These are phyloP conservation scores for Allolobophora icterica DNA, from an alignment of 2,888 invertebrate species.

Conservation along the genomic window DNA sequence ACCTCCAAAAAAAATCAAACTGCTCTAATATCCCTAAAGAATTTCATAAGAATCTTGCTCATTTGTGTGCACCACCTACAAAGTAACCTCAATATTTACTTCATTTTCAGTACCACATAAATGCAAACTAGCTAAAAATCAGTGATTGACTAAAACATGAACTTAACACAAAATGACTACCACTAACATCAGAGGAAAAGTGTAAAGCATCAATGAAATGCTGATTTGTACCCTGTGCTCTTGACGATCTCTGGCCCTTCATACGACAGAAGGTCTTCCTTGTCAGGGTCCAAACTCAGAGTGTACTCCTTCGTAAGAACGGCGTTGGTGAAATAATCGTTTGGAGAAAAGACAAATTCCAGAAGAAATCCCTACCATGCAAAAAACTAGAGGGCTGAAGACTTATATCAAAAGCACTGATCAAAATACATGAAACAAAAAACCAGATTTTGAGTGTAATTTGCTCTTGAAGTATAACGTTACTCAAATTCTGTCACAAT, in stretches of 20 bases:
- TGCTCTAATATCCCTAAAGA: neutral
- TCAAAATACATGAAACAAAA: neutral
- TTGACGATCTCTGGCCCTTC: conserved; percentile 93
- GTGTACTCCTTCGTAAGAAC: conserved; percentile 88
- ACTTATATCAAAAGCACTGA: neutral
- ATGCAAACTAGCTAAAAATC: neutral
- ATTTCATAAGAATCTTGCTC: neutral
- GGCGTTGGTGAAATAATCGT: conserved; percentile 87
- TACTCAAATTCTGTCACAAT: too few species aligned
- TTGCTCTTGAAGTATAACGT: neutral
- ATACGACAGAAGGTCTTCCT: conserved; percentile 83
- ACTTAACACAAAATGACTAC: neutral
- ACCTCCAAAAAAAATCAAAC: neutral
- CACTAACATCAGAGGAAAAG: neutral
- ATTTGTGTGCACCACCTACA: neutral
- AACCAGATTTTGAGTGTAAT: neutral
- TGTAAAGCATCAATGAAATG: neutral
- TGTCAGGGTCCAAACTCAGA: conserved; percentile 86
- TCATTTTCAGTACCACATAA: neutral
- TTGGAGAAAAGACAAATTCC: conserved; percentile 89
- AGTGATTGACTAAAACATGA: neutral
- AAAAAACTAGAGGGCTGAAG: neutral
- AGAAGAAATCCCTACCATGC: conserved; percentile 74
- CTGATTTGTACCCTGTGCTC: conserved; percentile 74
- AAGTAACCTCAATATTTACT: neutral